Conservation (phyloP, 2,113 vertebrate species). For the Hyperoodon ampullatus region DNA sequence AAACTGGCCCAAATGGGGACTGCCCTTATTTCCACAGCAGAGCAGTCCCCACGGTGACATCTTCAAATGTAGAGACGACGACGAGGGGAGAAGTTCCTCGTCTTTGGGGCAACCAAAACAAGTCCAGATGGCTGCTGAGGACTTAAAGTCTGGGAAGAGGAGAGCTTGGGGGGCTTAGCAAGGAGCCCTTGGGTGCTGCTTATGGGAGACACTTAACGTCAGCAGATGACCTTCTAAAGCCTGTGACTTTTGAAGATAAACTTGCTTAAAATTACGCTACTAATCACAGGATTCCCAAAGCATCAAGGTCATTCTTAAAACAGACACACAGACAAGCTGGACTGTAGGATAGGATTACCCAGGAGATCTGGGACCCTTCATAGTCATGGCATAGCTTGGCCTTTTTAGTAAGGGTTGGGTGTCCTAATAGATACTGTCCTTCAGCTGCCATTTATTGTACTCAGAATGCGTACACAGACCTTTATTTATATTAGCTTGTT, state of each 20-base stretch:
- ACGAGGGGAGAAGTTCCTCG: not conserved
- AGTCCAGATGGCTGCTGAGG: too few species aligned
- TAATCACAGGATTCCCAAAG: not conserved
- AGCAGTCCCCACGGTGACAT: not conserved
- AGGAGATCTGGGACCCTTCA: not conserved
- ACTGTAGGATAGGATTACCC: not conserved
- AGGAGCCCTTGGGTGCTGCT: not conserved
- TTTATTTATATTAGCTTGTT: not conserved
- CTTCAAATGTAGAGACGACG: not conserved
- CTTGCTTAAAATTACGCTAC: not conserved
- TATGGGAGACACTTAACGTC: not conserved
- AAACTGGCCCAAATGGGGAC: not conserved
- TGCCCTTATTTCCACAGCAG: not conserved
- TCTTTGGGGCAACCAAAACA: not conserved
- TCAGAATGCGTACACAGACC: not conserved
- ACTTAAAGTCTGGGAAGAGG: not conserved
- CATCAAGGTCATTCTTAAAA: not conserved
- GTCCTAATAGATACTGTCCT: not conserved
- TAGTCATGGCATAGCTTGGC: not conserved
- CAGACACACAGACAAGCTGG: not conserved
- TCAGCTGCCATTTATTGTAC: not conserved
- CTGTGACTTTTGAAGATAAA: not conserved
- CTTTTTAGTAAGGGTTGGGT: not conserved
- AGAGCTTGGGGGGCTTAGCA: not conserved
- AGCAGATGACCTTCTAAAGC: not conserved